Evolutionary conservation across 92 coral and sea anemone species (phyloP), one percentile per base, ranked within the genome.

Genomic region (Heteractis magnifica): DNA sequence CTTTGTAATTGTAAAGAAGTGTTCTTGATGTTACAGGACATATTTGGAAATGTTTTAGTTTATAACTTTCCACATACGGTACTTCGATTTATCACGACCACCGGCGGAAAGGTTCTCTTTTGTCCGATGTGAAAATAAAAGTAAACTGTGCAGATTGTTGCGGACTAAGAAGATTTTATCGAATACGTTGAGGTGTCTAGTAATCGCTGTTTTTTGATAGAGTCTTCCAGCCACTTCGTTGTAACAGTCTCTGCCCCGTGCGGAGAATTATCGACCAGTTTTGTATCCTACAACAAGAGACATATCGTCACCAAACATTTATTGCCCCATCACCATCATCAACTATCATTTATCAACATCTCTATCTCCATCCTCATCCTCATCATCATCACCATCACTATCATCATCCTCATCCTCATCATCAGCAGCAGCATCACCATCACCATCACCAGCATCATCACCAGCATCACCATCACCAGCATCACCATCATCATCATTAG

Each of bases 221-320:
- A 93, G 51, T 83, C 89, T 12, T 90, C 93, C 5, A 94, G 75
- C 98, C 98, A 94, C 71, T 65, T 76, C 21, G 78, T 62, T n/a
- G 90, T 77, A 71, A 91, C 94, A 48, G 89, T 26, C 65, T 86
- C 78, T 0, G 84, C 85, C 3, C 75, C 90, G 51, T 65, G 77
- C 21, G 70, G 52, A n/a, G 49, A 41, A 44, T 20, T 73, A 2
- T 71, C 59, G 34, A 49, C 72, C 44, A 53, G 44, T 52, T 50
- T 56, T 48, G 82, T 74, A 49, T 75, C 81, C 78, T 77, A 52
- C 13, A 81, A n/a, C 52, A 80, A 6, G 56, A 49, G 7, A 72
- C 13, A 23, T 49, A 15, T 21, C 50, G 73, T 64, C 23, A 58
- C 10, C 11, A 64, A 4, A 6, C 8, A 68, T 10, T 68, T n/a